A percentile compares a stretch with the other conserved stretches of the same genome.
These are phyloP conservation scores for Ischnura elegans DNA, from an alignment of 2,888 invertebrate genomes.

Conservation along the genomic window DNA sequence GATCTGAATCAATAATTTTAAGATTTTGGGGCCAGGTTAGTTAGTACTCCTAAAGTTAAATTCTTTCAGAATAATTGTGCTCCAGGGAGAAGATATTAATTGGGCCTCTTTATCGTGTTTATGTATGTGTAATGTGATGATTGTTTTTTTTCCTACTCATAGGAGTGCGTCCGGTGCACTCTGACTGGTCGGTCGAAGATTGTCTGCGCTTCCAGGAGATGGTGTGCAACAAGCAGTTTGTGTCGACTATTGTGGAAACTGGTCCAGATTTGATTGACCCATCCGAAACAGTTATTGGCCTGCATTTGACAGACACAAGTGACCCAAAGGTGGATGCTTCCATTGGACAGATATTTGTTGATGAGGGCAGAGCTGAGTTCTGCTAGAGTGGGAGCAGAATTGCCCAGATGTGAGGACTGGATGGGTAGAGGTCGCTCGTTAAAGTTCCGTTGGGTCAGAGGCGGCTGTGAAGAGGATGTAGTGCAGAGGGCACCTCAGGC, in stretches of 20 bases:
- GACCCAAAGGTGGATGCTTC: slow-evolving; percentile 83
- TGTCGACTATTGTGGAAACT: slow-evolving; percentile 83
- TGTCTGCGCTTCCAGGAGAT: slow-evolving; percentile 86
- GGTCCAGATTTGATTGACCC: slow-evolving; percentile 83
- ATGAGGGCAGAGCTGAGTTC: slow-evolving; percentile 81
- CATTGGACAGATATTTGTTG: slow-evolving; percentile 83
- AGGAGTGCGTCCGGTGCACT: slow-evolving; percentile 81
- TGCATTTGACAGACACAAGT: slow-evolving; percentile 86
- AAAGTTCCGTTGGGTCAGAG: neutral
- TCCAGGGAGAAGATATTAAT: too few relatives aligned
- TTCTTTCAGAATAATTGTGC: too few relatives aligned
- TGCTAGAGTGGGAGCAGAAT: slow-evolving; percentile 76
- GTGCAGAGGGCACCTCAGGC: neutral
- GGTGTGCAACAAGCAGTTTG: slow-evolving; percentile 85
- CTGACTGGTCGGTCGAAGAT: slow-evolving; percentile 87
- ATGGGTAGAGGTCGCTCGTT: neutral
- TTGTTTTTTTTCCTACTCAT: slow-evolving; percentile 66
- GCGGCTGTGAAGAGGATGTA: neutral
- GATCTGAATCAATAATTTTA: too few relatives aligned
- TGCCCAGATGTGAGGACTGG: slow-evolving; percentile 75
- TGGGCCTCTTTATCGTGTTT: too few relatives aligned
- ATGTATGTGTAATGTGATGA: too few relatives aligned
- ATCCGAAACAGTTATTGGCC: slow-evolving; percentile 82
- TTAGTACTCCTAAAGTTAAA: too few relatives aligned
- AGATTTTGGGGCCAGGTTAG: too few relatives aligned